phyloP scores from a whole-genome alignment of 2,888 invertebrate genomes.

The Epistrophe eligans region DNA sequence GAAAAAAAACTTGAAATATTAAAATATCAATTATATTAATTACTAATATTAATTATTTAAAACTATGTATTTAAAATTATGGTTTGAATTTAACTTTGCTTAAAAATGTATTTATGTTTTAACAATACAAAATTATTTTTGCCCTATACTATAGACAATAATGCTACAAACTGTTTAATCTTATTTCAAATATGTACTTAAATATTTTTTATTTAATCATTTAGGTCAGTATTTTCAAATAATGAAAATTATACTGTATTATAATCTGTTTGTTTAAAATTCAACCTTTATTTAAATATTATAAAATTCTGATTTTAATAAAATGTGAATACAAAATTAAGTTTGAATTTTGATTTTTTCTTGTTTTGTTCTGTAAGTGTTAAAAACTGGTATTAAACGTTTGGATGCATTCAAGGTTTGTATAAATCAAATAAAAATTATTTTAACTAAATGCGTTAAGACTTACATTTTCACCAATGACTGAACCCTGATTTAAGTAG shows the following conservation, averaged over 20 bases:
- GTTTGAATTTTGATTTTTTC: not conserved
- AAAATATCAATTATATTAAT: too few species aligned
- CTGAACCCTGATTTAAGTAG: too few species aligned
- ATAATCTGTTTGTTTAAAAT: not conserved
- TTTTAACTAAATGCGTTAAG: too few species aligned
- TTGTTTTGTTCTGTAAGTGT: not conserved
- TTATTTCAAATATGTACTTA: not conserved
- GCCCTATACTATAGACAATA: slow-evolving; percentile 49
- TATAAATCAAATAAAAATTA: not conserved
- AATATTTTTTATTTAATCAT: not conserved
- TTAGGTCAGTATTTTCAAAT: not conserved
- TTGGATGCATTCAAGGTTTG: not conserved
- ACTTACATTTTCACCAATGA: too few species aligned
- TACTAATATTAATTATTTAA: not conserved
- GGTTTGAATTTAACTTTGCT: not conserved
- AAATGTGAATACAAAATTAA: not conserved
- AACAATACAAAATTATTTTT: not conserved
- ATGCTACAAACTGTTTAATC: not conserved
- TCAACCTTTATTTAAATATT: not conserved
- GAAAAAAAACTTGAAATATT: not conserved
- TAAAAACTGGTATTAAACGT: not conserved
- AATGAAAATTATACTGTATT: not conserved
- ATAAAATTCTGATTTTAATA: not conserved
- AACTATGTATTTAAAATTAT: not conserved
- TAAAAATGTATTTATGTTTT: not conserved